Base-by-base conservation (phyloP, 2,113 vertebrate genomes). In the Solea senegalensis region DNA sequence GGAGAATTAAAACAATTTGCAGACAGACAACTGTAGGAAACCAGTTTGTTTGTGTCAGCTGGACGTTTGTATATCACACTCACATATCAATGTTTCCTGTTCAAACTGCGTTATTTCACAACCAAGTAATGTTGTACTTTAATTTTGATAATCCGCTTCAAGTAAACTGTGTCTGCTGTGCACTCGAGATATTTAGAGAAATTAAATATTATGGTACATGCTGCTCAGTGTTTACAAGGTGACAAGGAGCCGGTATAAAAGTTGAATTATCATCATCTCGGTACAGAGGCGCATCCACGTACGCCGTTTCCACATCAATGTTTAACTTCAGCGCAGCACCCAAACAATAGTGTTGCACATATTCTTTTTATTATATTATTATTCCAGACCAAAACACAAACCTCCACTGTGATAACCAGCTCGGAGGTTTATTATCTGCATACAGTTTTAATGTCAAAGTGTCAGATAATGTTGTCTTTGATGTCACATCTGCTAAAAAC, bases 141-240 rank as follows among this genome's bases (percentile, higher is more conserved):
- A 7, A 28, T 7, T 9, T 1, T 48, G 26, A 53, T 60, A 50
- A 53, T 6, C 40, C 1, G 10, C 52, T 40, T 46, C 3, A 61
- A 54, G 14, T 27, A 66, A 26, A 58, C 8, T 39, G 9, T 51
- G 11, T 54, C 4, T 8, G 7, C 4, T 8, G 7, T 26, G 10
- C 11, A 40, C 53, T 73, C 39, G 50, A 41, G 1, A 54, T 44
- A 51, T 0, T 45, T 48, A 55, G 78, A 70, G 34, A 72, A 21
- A 54, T 48, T 57, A 13, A 69, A 75, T 91, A 85, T 90, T 87
- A 79, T 90, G 91, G 89, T 87, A 92, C 89, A 77, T 39, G 66
- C 61, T 80, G 89, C 79, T 74, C 75, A 68, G 66, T 80, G 77
- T 87, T 78, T 83, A 66, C 63, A 57, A 51, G 51, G 57, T 52